Evolutionary conservation across 2,113 vertebrate species (phyloP).

Genomic region (Loxodonta africana): DNA sequence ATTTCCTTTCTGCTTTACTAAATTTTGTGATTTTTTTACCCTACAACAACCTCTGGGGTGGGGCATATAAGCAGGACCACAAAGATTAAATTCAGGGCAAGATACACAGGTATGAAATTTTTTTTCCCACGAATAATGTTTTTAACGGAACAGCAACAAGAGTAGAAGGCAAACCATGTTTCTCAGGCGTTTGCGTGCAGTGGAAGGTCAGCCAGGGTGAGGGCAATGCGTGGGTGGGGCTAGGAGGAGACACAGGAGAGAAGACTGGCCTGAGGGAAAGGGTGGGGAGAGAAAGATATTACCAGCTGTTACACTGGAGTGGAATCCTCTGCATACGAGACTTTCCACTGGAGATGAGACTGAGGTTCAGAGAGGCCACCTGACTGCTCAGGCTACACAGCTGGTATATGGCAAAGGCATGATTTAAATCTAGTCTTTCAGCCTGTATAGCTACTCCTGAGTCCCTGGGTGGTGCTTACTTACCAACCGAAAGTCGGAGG

Average conservation of each 20-base stretch:
- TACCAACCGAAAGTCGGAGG: background rate
- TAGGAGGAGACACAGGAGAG: too few species aligned
- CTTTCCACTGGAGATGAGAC: background rate
- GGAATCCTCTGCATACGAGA: background rate
- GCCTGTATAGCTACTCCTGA: background rate
- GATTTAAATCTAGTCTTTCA: background rate
- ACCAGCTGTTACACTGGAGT: background rate
- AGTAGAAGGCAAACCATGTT: background rate
- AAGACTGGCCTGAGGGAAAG: background rate
- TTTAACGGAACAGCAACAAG: background rate
- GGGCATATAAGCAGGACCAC: background rate
- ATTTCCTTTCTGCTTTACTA: too few species aligned
- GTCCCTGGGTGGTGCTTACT: background rate
- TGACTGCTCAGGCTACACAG: too few species aligned
- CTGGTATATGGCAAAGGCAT: background rate
- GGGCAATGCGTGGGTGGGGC: too few species aligned
- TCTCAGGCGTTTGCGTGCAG: background rate
- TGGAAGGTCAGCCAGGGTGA: background rate
- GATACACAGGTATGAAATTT: background rate
- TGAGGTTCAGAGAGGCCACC: background rate
- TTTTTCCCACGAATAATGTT: background rate
- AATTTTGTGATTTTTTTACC: too few species aligned
- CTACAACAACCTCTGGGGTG: fast-evolving
- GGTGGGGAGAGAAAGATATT: background rate
- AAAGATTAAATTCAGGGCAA: background rate